Percentiles rank a stretch among this genome's conserved stretches.
Conservation (phyloP, 2,113 vertebrate species). For the Brachionichthys hirsutus region DNA sequence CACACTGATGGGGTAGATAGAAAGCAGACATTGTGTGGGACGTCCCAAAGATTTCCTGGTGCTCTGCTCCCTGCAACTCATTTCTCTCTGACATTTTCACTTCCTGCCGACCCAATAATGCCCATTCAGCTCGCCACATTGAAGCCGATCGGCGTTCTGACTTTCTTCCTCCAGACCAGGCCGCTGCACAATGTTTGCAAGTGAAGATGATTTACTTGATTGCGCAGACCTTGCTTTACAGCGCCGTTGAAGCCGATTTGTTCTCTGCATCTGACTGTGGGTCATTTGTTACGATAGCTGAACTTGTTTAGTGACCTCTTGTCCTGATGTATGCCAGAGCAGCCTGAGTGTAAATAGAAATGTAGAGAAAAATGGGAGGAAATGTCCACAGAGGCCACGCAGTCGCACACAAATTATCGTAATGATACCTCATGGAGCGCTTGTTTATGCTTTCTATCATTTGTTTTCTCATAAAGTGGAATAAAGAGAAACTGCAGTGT, state of each 20-base stretch:
- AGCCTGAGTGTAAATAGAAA: conserved; percentile 52
- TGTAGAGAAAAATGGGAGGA: conserved; percentile 50
- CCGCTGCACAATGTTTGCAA: conserved; percentile 39
- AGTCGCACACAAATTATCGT: conserved; percentile 45
- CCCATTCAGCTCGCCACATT: conserved; percentile 23
- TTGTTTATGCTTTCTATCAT: conserved; percentile 48
- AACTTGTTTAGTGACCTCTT: conserved; percentile 58
- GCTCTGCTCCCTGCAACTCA: conserved; percentile 45
- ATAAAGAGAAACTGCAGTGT: conserved; percentile 6
- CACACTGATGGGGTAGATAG: conserved; percentile 45
- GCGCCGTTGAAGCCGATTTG: conserved; percentile 4
- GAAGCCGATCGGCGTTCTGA: conserved; percentile 9
- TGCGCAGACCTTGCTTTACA: conserved; percentile 14
- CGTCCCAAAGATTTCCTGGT: conserved; percentile 64
- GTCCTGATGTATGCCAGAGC: conserved; percentile 66
- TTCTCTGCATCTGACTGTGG: conserved; percentile 38
- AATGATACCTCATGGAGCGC: conserved; percentile 18
- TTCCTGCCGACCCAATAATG: conserved; percentile 48
- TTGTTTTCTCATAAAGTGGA: conserved; percentile 39
- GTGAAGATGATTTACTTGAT: conserved; percentile 15
- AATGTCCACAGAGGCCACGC: conserved; percentile 25
- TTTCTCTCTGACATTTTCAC: conserved; percentile 55
- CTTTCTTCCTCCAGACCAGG: neutral
- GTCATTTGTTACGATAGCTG: conserved; percentile 50
- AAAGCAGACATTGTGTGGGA: conserved; percentile 71